Evolutionary conservation across 2,888 invertebrate genomes (phyloP), one percentile per base, ranked within the genome.

Genomic region (Marasmarcha lunaedactyla): DNA sequence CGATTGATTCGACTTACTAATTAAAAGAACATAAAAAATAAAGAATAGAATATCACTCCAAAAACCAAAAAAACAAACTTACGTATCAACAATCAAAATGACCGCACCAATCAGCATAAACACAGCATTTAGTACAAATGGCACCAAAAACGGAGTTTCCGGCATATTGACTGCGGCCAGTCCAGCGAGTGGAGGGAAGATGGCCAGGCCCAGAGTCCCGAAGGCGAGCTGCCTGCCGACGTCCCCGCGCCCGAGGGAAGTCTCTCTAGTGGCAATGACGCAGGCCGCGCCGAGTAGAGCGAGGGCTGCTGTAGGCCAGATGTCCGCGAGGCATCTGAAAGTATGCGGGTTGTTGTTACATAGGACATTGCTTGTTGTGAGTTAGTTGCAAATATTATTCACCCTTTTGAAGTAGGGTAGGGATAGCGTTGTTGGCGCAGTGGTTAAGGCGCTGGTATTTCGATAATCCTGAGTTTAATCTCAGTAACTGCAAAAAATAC

Each of bases 211-310:
- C 2, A 92, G 63, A 2, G 90, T 90, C 1, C 92, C 93, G 58
- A 88, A 89, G 0, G 90, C 91, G 51, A 92, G 78, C 57, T 93
- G 93, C 7, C 90, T 86, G 20, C 93, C 93, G 2, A 93, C 89
- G 58, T 93, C 92, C 0, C 92, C 92, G 26, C 92, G 86, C 1
- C 92, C 92, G 13, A 90, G 85, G 0, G 92, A 92, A 0, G 92
- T 93, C 64, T 93, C 93, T 25, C 92, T 84, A 0, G 93, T 92
- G 0, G 92, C 92, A 45, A 93, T 91, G n/a, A 93, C 90, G 34
- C 92, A 88, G 0, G 92, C 91, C 0, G 92, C 88, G 39, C 90
- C 89, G 1, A 93, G 69, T 4, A 93, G 62, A 0, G 91, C 89
- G 4, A 92, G 71, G 0, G 87, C 89, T 0, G 92, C 89, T 20